Percentiles rank a stretch among this genome's conserved stretches.
phyloP scores from a whole-genome alignment of 1,140 invertebrate genomes.

The Orussus abietinus region DNA sequence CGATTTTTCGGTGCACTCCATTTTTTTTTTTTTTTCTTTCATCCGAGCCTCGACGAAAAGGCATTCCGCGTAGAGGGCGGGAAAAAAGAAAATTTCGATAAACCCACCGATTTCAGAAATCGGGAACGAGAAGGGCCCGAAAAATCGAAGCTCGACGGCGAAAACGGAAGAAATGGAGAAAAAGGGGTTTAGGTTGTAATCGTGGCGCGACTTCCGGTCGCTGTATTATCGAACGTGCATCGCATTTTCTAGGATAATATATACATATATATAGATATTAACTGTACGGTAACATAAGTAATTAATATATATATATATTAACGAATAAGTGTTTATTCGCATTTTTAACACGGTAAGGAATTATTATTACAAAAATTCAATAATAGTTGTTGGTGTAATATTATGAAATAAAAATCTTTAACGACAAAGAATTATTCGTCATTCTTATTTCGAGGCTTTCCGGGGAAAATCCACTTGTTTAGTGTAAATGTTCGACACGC shows the following conservation, averaged over 20 bases:
- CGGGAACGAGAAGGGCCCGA: too few relatives aligned
- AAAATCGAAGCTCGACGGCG: too few relatives aligned
- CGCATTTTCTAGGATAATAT: conserved; percentile 39
- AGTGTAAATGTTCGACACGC: too few relatives aligned
- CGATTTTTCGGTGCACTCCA: too few relatives aligned
- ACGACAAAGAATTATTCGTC: conserved; percentile 30
- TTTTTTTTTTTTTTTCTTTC: background rate
- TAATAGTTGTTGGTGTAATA: conserved; percentile 54
- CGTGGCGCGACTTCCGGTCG: conserved; percentile 9
- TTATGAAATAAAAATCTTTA: conserved; percentile 55
- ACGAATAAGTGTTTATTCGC: conserved; percentile 50
- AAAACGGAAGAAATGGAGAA: conserved; percentile 14
- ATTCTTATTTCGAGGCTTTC: too few relatives aligned
- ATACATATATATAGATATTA: conserved; percentile 23
- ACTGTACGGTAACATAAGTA: conserved; percentile 42
- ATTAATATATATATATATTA: conserved; percentile 46
- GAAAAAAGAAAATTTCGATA: too few relatives aligned
- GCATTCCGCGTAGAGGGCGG: background rate
- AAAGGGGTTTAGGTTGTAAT: conserved; percentile 13
- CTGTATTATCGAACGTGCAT: conserved; percentile 31
- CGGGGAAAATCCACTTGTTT: too few relatives aligned
- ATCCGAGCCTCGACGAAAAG: background rate
- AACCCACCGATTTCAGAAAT: too few relatives aligned
- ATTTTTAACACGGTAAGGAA: conserved; percentile 51
- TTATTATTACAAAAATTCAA: conserved; percentile 51